These are phyloP conservation scores for Calliphora vomitoria DNA, from an alignment of 2,888 invertebrate species.

Conservation along the genomic window DNA sequence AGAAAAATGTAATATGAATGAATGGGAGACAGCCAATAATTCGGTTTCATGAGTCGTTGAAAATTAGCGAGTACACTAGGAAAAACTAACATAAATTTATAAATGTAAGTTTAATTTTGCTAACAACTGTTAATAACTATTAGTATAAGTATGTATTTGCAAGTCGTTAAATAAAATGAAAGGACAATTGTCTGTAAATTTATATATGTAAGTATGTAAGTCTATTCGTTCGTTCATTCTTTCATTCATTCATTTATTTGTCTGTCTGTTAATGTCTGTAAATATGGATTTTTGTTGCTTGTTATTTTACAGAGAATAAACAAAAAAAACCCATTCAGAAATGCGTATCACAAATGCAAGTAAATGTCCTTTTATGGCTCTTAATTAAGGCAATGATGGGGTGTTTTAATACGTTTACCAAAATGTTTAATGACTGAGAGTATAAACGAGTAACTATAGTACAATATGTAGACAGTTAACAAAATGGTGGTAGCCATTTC, in stretches of 20 bases:
- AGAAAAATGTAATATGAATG: no score
- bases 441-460: constrained; percentile 14
- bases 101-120: not conserved
- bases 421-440: constrained; percentile 81
- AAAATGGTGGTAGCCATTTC: constrained; percentile 56
- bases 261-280: constrained; percentile 70
- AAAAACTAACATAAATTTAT: not conserved
- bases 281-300: constrained; percentile 70
- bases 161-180: constrained; percentile 55
- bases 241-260: constrained; percentile 37
- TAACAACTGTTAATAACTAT: constrained; percentile 12
- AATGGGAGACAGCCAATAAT: no score
- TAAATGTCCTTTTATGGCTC: constrained; percentile 84
- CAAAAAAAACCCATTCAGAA: constrained; percentile 65
- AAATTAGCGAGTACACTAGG: no score
- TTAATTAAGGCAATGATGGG: constrained; percentile 85
- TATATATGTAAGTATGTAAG: not conserved
- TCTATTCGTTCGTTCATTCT: not conserved
- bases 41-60: no score
- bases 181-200: constrained; percentile 50
- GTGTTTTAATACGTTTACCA: constrained; percentile 84
- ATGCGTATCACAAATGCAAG: constrained; percentile 80
- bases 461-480: constrained; percentile 34
- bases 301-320: not conserved
- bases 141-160: constrained; percentile 36